phyloP scores from a whole-genome alignment of 1,140 invertebrate species.

The Papilio polytes region DNA sequence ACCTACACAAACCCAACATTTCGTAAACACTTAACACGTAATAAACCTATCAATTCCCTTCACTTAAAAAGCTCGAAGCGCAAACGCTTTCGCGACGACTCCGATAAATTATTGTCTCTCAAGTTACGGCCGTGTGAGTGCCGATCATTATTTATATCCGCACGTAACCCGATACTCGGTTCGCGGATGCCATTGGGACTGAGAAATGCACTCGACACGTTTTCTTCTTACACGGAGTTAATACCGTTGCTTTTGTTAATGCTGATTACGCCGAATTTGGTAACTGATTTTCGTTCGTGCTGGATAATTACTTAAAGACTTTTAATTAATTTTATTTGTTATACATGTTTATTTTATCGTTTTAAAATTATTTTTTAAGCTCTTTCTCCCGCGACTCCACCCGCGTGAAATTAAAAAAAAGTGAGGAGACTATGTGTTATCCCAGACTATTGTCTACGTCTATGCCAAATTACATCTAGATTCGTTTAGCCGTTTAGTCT shows the following conservation, averaged over 20 bases:
- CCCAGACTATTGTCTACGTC: too few species aligned
- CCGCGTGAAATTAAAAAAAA: too few species aligned
- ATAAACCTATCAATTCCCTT: constrained; percentile 31
- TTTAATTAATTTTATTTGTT: too few species aligned
- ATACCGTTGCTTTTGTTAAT: constrained; percentile 7
- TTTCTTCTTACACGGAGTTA: constrained; percentile 16
- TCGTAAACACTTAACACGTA: constrained; percentile 33
- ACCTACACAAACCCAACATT: constrained; percentile 4
- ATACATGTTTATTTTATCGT: too few species aligned
- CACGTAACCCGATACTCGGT: constrained; percentile 30
- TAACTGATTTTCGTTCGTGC: neutral
- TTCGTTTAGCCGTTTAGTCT: too few species aligned
- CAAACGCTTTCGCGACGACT: constrained; percentile 31
- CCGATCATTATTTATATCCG: constrained; percentile 36
- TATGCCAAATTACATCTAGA: too few species aligned
- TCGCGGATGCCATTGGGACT: neutral
- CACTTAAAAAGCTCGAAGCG: constrained; percentile 31
- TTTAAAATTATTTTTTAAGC: too few species aligned
- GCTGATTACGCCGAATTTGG: neutral
- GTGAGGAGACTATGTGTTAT: too few species aligned
- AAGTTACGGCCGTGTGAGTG: constrained; percentile 33
- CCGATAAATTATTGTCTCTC: constrained; percentile 36
- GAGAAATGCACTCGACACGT: constrained; percentile 8
- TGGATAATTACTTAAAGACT: neutral
- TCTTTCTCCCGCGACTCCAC: too few species aligned